phyloP scores from a whole-genome alignment of 2,113 vertebrate genomes.

The Bettongia penicillata region DNA sequence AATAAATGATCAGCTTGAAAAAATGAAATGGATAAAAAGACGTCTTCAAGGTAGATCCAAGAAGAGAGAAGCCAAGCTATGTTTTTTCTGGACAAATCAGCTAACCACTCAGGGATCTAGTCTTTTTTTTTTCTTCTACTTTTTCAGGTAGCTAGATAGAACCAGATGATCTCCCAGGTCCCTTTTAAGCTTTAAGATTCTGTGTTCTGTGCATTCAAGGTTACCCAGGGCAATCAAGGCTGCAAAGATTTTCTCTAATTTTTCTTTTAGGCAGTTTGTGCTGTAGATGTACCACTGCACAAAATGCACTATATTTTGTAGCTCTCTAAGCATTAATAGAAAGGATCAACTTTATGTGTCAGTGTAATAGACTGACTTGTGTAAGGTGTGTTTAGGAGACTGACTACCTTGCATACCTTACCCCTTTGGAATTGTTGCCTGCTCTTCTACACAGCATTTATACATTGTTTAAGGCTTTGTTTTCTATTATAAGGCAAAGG shows the following conservation, averaged over 20 bases:
- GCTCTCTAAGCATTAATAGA: neutral
- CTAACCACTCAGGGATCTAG: neutral
- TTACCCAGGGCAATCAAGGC: neutral
- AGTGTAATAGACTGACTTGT: neutral
- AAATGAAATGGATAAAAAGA: neutral
- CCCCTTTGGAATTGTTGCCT: neutral
- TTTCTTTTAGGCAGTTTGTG: neutral
- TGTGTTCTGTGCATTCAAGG: neutral
- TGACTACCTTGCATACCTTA: neutral
- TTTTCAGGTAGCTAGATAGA: neutral
- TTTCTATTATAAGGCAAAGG: neutral
- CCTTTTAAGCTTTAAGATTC: neutral
- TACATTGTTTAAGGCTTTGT: neutral
- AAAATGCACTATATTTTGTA: neutral
- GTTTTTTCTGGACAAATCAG: neutral
- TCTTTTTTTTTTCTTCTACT: neutral
- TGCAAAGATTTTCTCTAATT: neutral
- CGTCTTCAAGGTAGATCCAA: neutral
- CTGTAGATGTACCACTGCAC: neutral
- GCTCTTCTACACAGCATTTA: neutral
- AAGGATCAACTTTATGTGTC: neutral
- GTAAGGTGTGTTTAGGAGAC: neutral
- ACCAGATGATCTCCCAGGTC: neutral
- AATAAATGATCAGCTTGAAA: neutral
- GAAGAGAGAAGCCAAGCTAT: neutral